phyloP scores from a whole-genome alignment of 2,888 invertebrate genomes.

The Acleris emargana region DNA sequence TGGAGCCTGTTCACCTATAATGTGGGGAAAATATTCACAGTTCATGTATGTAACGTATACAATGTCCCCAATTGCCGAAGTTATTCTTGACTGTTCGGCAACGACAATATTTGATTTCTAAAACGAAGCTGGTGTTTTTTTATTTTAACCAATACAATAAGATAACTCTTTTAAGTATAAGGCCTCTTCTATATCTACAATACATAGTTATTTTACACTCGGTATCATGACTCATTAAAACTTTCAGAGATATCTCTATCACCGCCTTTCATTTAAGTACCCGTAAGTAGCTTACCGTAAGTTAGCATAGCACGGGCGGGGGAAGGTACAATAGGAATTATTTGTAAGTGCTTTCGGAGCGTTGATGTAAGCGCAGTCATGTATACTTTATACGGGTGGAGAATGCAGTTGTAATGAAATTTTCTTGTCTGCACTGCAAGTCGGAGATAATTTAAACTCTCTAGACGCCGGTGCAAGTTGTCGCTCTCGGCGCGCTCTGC shows the following conservation, averaged over 20 bases:
- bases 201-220: neutral
- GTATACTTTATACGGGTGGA: conserved; percentile 44
- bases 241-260: neutral
- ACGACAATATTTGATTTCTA: too few relatives aligned
- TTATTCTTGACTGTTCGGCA: too few relatives aligned
- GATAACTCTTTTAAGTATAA: too few relatives aligned
- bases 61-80: too few relatives aligned
- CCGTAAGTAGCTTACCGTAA: neutral
- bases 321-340: conserved; percentile 6
- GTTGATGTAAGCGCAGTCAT: conserved; percentile 26
- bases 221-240: neutral
- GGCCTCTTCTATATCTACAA: too few relatives aligned
- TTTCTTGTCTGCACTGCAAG: conserved; percentile 52
- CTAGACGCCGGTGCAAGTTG: conserved; percentile 53
- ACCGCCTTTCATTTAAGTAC: conserved; percentile 1
- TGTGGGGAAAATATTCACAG: too few relatives aligned
- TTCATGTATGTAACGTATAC: too few relatives aligned
- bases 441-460: conserved; percentile 59
- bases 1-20: too few relatives aligned
- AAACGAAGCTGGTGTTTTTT: too few relatives aligned
- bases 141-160: too few relatives aligned
- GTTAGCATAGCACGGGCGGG: conserved; percentile 3
- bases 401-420: conserved; percentile 58
- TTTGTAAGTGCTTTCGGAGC: conserved; percentile 22
- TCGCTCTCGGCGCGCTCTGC: conserved; percentile 45